These are phyloP conservation scores for Eulimnadia texana DNA, from an alignment of 1,140 invertebrate genomes.

Conservation along the genomic window DNA sequence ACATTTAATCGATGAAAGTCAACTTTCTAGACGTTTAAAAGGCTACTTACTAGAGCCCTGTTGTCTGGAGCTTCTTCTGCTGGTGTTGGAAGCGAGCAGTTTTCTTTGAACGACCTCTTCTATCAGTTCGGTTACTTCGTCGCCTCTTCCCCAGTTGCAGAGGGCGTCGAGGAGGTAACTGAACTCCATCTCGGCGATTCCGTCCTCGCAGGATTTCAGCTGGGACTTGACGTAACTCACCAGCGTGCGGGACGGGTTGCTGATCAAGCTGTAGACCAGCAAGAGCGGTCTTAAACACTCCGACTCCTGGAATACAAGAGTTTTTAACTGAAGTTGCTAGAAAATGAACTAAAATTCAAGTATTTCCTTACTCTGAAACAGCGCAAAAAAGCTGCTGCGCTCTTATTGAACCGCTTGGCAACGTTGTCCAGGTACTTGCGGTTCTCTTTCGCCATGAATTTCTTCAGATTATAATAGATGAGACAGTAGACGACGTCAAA, in stretches of 20 bases:
- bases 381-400: background rate
- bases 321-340: background rate
- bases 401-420: background rate
- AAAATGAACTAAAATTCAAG: background rate
- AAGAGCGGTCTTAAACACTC: background rate
- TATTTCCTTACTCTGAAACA: background rate
- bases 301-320: background rate
- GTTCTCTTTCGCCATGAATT: background rate
- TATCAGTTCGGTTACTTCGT: background rate
- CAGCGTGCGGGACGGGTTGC: background rate
- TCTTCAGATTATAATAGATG: background rate
- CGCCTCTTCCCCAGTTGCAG: background rate
- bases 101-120: background rate
- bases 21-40: background rate
- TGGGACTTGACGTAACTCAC: background rate
- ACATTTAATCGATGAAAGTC: too few species aligned
- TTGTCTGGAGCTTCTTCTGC: background rate
- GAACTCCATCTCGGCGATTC: background rate
- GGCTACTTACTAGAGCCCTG: background rate
- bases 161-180: background rate
- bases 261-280: background rate
- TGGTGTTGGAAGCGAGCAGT: background rate
- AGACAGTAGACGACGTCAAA: background rate
- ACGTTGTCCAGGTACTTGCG: background rate
- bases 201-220: background rate